Base-by-base conservation (phyloP, 1,140 invertebrate genomes). In the Patella vulgata region DNA sequence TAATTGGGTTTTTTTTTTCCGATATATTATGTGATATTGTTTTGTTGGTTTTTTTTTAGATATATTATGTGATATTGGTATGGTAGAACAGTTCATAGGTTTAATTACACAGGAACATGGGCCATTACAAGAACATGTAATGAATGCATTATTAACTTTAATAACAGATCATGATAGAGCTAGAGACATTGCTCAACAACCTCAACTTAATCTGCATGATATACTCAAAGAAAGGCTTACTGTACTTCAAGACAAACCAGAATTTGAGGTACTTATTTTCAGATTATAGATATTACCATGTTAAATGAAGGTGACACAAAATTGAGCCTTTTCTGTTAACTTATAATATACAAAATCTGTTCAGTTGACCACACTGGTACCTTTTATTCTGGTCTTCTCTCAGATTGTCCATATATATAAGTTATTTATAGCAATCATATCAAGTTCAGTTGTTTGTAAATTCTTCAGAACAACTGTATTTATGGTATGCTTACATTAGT, bases 1-100 rank as follows among this genome's bases (percentile, higher is more conserved):
- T n/a, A n/a, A n/a, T n/a, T n/a, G n/a, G n/a, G n/a, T n/a, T n/a
- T n/a, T n/a, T n/a, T n/a, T n/a, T n/a, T n/a, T n/a, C n/a, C n/a
- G n/a, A n/a, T n/a, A n/a, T n/a, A n/a, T n/a, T n/a, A n/a, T n/a
- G n/a, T n/a, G n/a, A n/a, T n/a, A n/a, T n/a, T n/a, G n/a, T n/a
- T n/a, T n/a, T n/a, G n/a, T n/a, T 52, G 36, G 3, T 14, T 44
- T 39, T 50, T 46, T 73, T 66, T 48, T 69, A 86, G 86, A 85
- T 71, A 74, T 75, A 9, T 70, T 89, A 14, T 83, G 86, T 57
- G 86, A 88, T 62, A 88, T 88, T 83, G 88, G 88, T 17, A 82
- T 89, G 46, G 82, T 89, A 14, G 87, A 88, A 53, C 88, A 89
- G 74, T 70, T 86, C 6, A 79, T 86, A 12, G 85, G 82, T 42